Percentiles rank a stretch among this genome's conserved stretches.
Conservation (phyloP, 2,113 vertebrate species). For the Morone chrysops region DNA sequence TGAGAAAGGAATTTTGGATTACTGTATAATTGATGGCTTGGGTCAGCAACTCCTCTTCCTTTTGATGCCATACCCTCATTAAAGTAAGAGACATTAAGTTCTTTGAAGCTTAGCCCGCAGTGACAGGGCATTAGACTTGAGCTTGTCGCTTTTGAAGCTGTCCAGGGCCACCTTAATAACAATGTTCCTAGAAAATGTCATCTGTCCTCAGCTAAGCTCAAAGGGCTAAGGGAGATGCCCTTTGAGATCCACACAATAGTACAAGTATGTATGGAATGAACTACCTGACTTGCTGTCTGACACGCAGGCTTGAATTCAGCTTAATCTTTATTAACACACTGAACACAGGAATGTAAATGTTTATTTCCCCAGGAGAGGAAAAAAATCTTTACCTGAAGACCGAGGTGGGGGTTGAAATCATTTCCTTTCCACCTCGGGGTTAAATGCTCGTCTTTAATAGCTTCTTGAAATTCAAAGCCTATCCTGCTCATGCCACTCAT, state of each 20-base stretch:
- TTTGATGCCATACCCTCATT: slow-evolving; percentile 52
- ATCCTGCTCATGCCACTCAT: slow-evolving; percentile 36
- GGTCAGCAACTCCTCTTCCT: slow-evolving; percentile 11
- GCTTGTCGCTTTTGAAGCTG: slow-evolving; percentile 63
- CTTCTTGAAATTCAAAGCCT: slow-evolving; percentile 43
- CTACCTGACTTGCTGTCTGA: slow-evolving; percentile 81
- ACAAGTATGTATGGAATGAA: slow-evolving; percentile 84
- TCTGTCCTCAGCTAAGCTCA: slow-evolving; percentile 60
- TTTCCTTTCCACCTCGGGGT: slow-evolving; percentile 39
- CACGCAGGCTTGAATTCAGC: slow-evolving; percentile 75
- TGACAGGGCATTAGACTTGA: slow-evolving; percentile 32
- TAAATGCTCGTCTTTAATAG: slow-evolving; percentile 39
- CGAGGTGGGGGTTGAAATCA: slow-evolving; percentile 30
- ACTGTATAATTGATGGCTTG: slow-evolving; percentile 25
- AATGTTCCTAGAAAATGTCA: slow-evolving; percentile 66
- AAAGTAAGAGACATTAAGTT: slow-evolving; percentile 40
- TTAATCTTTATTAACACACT: slow-evolving; percentile 78
- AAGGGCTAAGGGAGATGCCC: slow-evolving; percentile 58
- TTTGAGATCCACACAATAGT: slow-evolving; percentile 69
- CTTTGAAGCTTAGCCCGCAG: slow-evolving; percentile 59
- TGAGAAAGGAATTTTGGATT: slow-evolving; percentile 31
- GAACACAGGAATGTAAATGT: slow-evolving; percentile 79
- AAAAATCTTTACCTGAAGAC: slow-evolving; percentile 53
- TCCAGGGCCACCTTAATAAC: slow-evolving; percentile 69
- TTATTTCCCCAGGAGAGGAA: slow-evolving; percentile 61